Base-by-base conservation (phyloP, 2,888 invertebrate species). In the Drosophila cognata region DNA sequence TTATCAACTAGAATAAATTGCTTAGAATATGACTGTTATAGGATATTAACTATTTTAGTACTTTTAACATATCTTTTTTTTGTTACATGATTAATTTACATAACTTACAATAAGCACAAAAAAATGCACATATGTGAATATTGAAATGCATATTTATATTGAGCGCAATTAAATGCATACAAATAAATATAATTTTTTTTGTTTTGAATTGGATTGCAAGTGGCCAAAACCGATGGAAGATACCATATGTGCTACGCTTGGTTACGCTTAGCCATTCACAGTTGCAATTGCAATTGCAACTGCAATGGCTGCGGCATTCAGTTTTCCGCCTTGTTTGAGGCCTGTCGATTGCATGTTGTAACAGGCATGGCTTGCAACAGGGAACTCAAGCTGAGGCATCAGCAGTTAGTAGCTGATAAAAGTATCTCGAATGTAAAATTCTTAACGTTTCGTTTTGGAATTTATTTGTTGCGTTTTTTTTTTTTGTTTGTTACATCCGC, bases 301-400 rank as follows among this genome's bases (percentile, higher is more conserved):
- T 56, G 55, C 70, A 11, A 31, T 57, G 46, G 67, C 61, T 18
- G 41, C 52, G 31, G 56, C 55, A 50, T 53, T 78, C 25, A 43
- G 59, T 67, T 77, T 77, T 78, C 78, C 78, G 81, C 65, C 68
- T 80, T 79, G 81, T 61, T 79, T 76, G 53, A 74, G 77, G 71
- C 82, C 80, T 81, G 81, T 81, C 81, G 81, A 81, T 82, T 79
- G 81, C 83, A 82, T 82, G 81, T 81, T 67, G 70, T 82, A 81
- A 82, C 81, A 81, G 83, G 81, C 82, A 33, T 81, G 81, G 76
- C 68, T 74, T 78, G 55, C 36, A 70, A 43, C 43, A 60, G 82
- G 82, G 82, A 80, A 81, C 81, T 81, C 71, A 59, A 64, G 55
- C 50, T 55, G 74, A 69, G 77, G 46, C 57, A 48, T 31, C 56